These are phyloP conservation scores for Halotydeus destructor DNA, from an alignment of 1,140 invertebrate species.

Conservation along the genomic window DNA sequence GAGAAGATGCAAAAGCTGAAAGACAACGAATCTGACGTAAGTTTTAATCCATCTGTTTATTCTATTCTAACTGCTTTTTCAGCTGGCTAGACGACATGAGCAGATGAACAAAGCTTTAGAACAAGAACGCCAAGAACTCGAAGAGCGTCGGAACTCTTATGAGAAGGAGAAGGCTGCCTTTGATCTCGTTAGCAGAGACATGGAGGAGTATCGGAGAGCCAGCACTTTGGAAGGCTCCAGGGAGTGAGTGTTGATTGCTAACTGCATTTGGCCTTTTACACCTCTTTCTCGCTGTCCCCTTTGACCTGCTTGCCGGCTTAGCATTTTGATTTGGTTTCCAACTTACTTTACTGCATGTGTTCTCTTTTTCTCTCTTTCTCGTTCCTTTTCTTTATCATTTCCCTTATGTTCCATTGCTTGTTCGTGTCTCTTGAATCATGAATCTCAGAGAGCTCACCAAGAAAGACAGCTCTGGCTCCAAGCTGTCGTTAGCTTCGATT, in stretches of 20 bases:
- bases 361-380: too few relatives aligned
- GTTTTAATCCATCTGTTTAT: slow-evolving; percentile 18
- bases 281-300: too few relatives aligned
- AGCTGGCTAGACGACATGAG: slow-evolving; percentile 43
- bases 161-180: slow-evolving; percentile 50
- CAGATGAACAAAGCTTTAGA: slow-evolving; percentile 50
- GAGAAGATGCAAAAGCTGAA: slow-evolving; percentile 82
- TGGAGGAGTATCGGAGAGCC: slow-evolving; percentile 16
- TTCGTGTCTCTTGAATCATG: too few relatives aligned
- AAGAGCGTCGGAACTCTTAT: slow-evolving; percentile 64
- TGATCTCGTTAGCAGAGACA: slow-evolving; percentile 17
- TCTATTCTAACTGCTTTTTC: slow-evolving; percentile 3
- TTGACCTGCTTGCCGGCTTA: too few relatives aligned
- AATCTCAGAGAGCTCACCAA: too few relatives aligned
- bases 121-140: slow-evolving; percentile 67
- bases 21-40: slow-evolving; percentile 70
- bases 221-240: slow-evolving; percentile 18
- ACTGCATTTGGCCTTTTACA: too few relatives aligned
- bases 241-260: slow-evolving; percentile 21
- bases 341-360: too few relatives aligned
- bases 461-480: too few relatives aligned
- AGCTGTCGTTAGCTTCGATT: too few relatives aligned
- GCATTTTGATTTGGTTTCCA: too few relatives aligned
- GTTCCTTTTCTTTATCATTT: too few relatives aligned
- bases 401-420: too few relatives aligned